Evolutionary conservation across 2,113 vertebrate species (phyloP).

Genomic region (Falco punctatus): DNA sequence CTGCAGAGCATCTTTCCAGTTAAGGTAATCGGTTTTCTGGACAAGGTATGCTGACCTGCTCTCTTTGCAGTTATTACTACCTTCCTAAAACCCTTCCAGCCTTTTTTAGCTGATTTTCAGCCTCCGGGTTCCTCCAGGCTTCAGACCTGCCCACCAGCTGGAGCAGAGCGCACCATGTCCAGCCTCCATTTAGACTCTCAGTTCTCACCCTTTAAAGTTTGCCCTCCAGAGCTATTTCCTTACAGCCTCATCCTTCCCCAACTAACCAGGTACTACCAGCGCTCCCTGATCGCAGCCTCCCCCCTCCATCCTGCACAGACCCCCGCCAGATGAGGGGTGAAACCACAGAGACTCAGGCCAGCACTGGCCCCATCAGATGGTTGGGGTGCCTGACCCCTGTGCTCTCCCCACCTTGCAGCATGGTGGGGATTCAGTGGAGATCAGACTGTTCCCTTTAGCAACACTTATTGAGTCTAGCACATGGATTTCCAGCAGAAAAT

Average conservation of each 20-base stretch:
- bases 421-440: accelerated
- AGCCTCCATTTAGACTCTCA: neutral
- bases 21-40: neutral
- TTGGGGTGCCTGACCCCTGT: accelerated
- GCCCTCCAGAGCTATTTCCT: neutral
- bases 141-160: neutral
- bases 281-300: accelerated
- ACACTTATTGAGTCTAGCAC: too few relatives aligned
- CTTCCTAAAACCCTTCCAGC: neutral
- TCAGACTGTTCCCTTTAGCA: neutral
- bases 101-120: neutral
- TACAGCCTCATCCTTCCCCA: neutral
- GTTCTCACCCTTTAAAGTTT: neutral
- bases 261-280: accelerated
- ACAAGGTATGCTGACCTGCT: neutral
- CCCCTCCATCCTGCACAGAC: neutral
- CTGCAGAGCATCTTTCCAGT: neutral
- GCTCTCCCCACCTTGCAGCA: neutral
- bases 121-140: neutral
- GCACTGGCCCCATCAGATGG: accelerated
- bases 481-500: neutral
- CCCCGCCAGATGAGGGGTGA: neutral
- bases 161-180: neutral
- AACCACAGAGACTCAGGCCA: accelerated
- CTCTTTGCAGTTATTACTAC: neutral